Evolutionary conservation across 92 coral and sea anemone species (phyloP).

Genomic region (Paragorgia papillata): DNA sequence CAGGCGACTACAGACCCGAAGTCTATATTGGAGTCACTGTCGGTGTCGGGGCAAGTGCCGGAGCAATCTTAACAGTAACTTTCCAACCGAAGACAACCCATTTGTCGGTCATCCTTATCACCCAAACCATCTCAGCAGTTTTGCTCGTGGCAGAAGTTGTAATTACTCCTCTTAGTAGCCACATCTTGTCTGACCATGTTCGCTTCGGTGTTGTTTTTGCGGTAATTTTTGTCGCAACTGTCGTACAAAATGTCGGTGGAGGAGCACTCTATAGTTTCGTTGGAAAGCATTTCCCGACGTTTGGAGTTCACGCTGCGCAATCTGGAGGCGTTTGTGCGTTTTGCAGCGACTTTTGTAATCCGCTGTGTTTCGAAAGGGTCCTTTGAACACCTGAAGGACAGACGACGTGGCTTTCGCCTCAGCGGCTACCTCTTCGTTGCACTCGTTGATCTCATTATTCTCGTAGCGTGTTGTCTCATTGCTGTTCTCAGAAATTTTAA

Average conservation of each 20-base stretch:
- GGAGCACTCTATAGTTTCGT: slow-evolving; percentile 79
- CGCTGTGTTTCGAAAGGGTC: slow-evolving; percentile 90
- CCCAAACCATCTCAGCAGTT: slow-evolving; percentile 66
- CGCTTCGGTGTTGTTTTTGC: slow-evolving; percentile 74
- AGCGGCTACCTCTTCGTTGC: slow-evolving; percentile 85
- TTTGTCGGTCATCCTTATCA: slow-evolving; percentile 59
- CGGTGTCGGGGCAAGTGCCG: slow-evolving; percentile 80
- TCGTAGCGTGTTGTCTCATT: slow-evolving; percentile 65
- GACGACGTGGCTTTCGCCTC: slow-evolving; percentile 69
- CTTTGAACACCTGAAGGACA: slow-evolving; percentile 66
- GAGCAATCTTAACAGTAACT: slow-evolving; percentile 70
- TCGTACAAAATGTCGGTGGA: slow-evolving; percentile 80
- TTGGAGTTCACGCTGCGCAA: slow-evolving; percentile 87
- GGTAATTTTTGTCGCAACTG: slow-evolving; percentile 72
- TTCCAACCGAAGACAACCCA: slow-evolving; percentile 63
- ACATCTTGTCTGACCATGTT: slow-evolving; percentile 46
- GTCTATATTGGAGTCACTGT: slow-evolving; percentile 77
- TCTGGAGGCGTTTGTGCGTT: slow-evolving; percentile 90
- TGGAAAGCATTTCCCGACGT: slow-evolving; percentile 75
- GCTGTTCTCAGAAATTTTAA: slow-evolving; percentile 44
- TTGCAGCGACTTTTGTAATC: slow-evolving; percentile 80
- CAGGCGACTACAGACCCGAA: slow-evolving; percentile 81
- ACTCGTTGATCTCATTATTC: slow-evolving; percentile 69
- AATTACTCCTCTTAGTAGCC: slow-evolving; percentile 60
- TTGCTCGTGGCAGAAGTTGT: slow-evolving; percentile 70